A percentile compares a stretch with the other conserved stretches of the same genome.
These are phyloP conservation scores for Tyrannus savana DNA, from an alignment of 2,113 vertebrate species.

Conservation along the genomic window DNA sequence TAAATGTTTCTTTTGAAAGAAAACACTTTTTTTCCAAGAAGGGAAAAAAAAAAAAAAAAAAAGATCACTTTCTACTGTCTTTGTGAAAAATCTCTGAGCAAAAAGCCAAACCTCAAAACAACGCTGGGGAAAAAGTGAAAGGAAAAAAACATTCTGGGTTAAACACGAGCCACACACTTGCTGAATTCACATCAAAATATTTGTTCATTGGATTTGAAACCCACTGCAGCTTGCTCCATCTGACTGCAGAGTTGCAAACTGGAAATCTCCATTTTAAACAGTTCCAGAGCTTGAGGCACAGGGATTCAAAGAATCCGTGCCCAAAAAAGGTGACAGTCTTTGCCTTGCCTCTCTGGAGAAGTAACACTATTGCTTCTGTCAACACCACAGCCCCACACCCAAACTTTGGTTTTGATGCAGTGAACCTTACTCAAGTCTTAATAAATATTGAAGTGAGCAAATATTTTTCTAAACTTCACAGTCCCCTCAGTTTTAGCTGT, in stretches of 20 bases:
- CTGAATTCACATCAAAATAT: neutral
- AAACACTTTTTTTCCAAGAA: neutral
- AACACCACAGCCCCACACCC: too few species aligned
- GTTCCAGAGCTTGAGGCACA: neutral
- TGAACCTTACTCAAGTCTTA: neutral
- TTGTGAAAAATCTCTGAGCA: neutral
- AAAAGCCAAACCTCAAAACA: neutral
- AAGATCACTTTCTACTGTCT: neutral
- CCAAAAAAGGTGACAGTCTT: neutral
- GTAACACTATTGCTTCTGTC: neutral
- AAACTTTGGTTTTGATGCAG: neutral
- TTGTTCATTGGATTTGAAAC: neutral
- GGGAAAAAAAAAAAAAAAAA: neutral
- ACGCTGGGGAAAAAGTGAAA: neutral
- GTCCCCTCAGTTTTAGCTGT: neutral
- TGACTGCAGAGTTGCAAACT: neutral
- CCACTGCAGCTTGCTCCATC: neutral
- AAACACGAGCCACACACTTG: neutral
- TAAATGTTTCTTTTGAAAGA: slow-evolving; percentile 23
- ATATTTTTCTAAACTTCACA: neutral
- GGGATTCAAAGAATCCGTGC: neutral
- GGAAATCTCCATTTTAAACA: neutral
- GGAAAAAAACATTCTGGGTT: neutral
- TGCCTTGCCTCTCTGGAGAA: neutral
- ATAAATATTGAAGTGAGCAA: neutral